Percentiles rank a stretch among this genome's conserved stretches.
phyloP scores from a whole-genome alignment of 1,140 invertebrate genomes.

The Mercenaria mercenaria region DNA sequence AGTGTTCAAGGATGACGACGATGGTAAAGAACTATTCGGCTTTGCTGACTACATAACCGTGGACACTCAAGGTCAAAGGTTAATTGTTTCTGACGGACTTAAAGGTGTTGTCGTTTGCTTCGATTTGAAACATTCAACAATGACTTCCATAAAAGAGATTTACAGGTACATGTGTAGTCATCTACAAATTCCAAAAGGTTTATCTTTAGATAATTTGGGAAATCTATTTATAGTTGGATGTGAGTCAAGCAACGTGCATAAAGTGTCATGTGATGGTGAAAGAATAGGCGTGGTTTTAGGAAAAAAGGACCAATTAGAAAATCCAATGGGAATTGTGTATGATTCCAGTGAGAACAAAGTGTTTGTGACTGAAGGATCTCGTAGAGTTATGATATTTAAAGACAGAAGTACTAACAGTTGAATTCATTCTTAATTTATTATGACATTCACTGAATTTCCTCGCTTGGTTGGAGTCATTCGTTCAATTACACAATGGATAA shows the following conservation, averaged over 20 bases:
- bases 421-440: no score
- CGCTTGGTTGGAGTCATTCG: no score
- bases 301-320: conserved; percentile 22
- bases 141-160: conserved; percentile 21
- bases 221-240: conserved; percentile 55
- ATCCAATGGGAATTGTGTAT: conserved; percentile 54
- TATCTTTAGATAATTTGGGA: conserved; percentile 24
- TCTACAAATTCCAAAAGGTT: conserved; percentile 45
- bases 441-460: no score
- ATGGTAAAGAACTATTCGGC: conserved; percentile 38
- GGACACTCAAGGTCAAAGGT: conserved; percentile 25
- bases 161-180: conserved; percentile 41
- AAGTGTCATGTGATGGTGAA: conserved; percentile 35
- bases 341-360: conserved; percentile 46
- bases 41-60: conserved; percentile 53
- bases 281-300: conserved; percentile 38
- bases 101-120: conserved; percentile 39
- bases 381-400: conserved; percentile 58
- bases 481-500: no score
- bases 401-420: conserved; percentile 1
- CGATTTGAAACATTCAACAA: conserved; percentile 35
- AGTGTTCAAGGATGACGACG: conserved; percentile 45
- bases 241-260: conserved; percentile 55
- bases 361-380: conserved; percentile 50
- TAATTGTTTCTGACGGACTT: conserved; percentile 46